phyloP scores from a whole-genome alignment of 2,113 vertebrate species.

The Synodontis membranacea region DNA sequence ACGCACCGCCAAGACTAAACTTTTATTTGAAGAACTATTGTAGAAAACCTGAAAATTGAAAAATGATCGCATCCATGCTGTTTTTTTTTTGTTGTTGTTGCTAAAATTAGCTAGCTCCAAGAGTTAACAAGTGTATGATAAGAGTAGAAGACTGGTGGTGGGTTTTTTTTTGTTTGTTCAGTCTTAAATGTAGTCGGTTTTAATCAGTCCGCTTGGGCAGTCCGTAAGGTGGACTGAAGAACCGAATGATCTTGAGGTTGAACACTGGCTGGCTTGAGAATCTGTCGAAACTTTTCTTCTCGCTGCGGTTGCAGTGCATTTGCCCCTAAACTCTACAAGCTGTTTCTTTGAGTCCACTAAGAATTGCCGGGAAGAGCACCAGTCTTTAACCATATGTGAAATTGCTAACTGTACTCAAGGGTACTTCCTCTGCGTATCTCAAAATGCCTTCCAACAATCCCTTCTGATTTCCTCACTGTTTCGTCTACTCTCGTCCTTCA shows the following conservation, averaged over 20 bases:
- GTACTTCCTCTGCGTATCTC: background rate
- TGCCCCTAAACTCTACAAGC: background rate
- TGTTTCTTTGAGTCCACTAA: background rate
- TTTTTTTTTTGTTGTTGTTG: no score
- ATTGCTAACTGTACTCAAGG: background rate
- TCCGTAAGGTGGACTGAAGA: background rate
- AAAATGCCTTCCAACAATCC: background rate
- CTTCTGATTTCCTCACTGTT: background rate
- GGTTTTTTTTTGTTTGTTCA: background rate
- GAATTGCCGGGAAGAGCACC: background rate
- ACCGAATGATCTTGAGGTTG: background rate
- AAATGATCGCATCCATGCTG: no score
- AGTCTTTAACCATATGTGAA: background rate
- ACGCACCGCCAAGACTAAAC: background rate
- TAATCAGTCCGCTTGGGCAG: no score
- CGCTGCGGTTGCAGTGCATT: background rate
- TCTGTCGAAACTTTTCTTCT: background rate
- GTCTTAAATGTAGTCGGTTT: background rate
- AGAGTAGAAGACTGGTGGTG: no score
- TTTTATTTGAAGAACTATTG: background rate
- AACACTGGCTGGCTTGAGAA: background rate
- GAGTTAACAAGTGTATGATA: no score
- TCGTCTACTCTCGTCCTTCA: background rate
- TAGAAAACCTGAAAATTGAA: background rate
- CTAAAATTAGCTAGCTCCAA: background rate